Conservation (phyloP, 2,113 vertebrate genomes). For the Aegotheles bennettii region DNA sequence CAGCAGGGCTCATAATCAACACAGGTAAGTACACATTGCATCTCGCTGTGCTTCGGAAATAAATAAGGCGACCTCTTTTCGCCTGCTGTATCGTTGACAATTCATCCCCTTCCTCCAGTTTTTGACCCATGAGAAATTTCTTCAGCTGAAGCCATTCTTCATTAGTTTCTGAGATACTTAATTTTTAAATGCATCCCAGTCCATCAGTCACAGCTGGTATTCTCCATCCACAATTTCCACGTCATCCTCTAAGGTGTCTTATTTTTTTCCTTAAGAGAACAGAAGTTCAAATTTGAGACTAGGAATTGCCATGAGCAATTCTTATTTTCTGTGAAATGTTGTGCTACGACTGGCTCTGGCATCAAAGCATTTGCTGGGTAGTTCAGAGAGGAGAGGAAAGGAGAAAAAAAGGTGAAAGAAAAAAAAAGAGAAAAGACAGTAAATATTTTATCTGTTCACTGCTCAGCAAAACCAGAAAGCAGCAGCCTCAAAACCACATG, state of each 20-base stretch:
- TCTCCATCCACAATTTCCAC: background rate
- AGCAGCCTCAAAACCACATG: background rate
- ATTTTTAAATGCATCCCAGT: background rate
- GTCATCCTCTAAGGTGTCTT: background rate
- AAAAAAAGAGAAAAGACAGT: background rate
- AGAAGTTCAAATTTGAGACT: background rate
- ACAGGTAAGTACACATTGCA: background rate
- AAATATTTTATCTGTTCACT: background rate
- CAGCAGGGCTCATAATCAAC: conserved; percentile 11
- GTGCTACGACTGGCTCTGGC: background rate
- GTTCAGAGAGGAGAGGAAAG: background rate
- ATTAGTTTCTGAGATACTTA: background rate
- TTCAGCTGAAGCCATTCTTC: background rate
- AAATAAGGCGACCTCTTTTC: background rate
- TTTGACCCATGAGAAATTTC: background rate
- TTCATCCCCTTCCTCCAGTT: background rate
- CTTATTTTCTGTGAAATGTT: background rate
- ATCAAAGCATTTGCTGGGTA: background rate
- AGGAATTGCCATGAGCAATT: background rate
- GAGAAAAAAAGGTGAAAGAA: too few relatives aligned
- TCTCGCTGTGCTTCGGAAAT: background rate
- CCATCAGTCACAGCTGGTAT: background rate
- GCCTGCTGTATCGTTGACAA: background rate
- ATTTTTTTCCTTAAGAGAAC: background rate
- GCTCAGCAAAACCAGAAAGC: background rate